phyloP scores from a whole-genome alignment of 2,888 invertebrate species.

The Philaethria dido region DNA sequence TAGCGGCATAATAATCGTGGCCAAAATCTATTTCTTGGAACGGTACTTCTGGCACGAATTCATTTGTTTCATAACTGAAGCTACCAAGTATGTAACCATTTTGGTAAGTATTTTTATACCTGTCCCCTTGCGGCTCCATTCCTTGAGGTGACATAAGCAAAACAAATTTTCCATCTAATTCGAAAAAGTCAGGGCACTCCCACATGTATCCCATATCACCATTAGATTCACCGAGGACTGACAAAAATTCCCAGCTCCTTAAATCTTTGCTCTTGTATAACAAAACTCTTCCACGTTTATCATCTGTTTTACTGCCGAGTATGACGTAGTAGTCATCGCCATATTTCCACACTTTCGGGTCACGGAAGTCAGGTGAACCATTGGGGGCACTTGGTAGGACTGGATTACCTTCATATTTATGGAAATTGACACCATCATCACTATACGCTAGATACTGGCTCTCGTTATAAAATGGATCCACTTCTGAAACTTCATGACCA shows the following conservation, averaged over 20 bases:
- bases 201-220: constrained; percentile 75
- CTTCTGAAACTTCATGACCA: constrained; percentile 54
- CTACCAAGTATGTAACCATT: constrained; percentile 75
- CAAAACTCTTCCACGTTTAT: constrained; percentile 65
- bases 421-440: constrained; percentile 68
- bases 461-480: constrained; percentile 62
- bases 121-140: constrained; percentile 65
- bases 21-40: constrained; percentile 77
- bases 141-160: constrained; percentile 77
- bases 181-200: constrained; percentile 82
- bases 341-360: constrained; percentile 77
- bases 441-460: constrained; percentile 72
- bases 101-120: constrained; percentile 69
- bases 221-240: constrained; percentile 65
- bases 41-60: constrained; percentile 62
- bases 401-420: constrained; percentile 72
- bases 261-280: constrained; percentile 72
- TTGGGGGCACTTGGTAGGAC: constrained; percentile 65
- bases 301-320: constrained; percentile 67
- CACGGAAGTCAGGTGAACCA: constrained; percentile 73
- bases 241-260: constrained; percentile 68
- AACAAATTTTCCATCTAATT: constrained; percentile 70
- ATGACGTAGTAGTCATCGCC: constrained; percentile 72
- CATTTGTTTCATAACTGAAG: constrained; percentile 70
- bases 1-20: constrained; percentile 78